Evolutionary conservation across 2,113 vertebrate species (phyloP), one percentile per base, ranked within the genome.

Genomic region (Sinocyclocheilus anshuiensis): DNA sequence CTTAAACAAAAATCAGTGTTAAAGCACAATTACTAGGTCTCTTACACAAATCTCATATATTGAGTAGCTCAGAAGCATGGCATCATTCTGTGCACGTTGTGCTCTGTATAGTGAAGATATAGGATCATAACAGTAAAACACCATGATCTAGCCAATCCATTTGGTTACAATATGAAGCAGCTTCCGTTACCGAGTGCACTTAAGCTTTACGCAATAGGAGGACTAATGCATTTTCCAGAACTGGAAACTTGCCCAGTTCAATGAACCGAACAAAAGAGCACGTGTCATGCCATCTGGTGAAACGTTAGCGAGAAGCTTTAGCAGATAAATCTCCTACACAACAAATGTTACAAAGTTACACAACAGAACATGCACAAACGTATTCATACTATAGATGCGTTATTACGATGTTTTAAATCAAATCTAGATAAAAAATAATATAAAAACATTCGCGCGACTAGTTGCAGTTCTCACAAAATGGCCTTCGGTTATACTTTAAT

Each of bases 151-250:
- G 90, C 91, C 85, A 42, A 65, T 93, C 89, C 91, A 89, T 76
- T 87, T 88, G 86, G 72, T 83, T 81, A 86, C 33, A 71, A 71
- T 84, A 72, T 18, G 87, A 72, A 90, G 67, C 26, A 90, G 90
- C 90, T 94, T 92, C 86, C 82, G 69, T 92, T 88, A 94, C 89
- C 90, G 87, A 91, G 91, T 74, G 84, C 87, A 88, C 89, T 91
- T 93, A 91, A 94, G 93, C 91, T 88, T 67, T 81, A 88, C 87
- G 89, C 90, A 89, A 90, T 93, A 95, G 96, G 93, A 93, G 95
- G 94, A 96, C 95, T 95, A 95, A 92, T 92, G 93, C 89, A 91
- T 95, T 95, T 91, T 89, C 91, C 93, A 93, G 92, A 94, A 95
- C 94, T 93, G 91, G 92, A 89, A 89, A 92, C 94, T 92, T 92